Conservation (phyloP, 2,797 vertebrate genomes). For the Myotis planiceps region DNA sequence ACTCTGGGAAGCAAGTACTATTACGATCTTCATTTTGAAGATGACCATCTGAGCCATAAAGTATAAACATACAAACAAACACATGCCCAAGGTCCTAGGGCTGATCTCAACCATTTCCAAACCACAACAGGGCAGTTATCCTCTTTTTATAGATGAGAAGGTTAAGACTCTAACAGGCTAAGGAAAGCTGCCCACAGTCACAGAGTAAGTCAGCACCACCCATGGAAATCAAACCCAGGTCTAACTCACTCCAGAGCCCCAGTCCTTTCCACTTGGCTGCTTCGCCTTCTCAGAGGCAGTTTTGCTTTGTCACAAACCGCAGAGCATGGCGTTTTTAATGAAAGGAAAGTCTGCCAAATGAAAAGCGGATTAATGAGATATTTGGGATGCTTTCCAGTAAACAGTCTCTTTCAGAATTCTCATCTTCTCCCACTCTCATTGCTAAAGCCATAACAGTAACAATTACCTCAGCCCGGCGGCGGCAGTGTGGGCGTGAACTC, state of each 20-base stretch:
- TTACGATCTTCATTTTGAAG: background rate
- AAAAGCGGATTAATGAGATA: constrained; percentile 74
- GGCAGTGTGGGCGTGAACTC: constrained; percentile 25
- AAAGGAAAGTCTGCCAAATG: constrained; percentile 65
- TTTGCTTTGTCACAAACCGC: constrained; percentile 18
- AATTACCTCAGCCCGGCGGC: constrained; percentile 41
- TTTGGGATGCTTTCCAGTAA: constrained; percentile 70
- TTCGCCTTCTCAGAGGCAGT: background rate
- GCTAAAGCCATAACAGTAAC: constrained; percentile 27
- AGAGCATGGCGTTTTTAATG: constrained; percentile 52
- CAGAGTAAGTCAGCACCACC: background rate
- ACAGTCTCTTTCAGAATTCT: constrained; percentile 69
- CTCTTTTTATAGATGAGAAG: background rate
- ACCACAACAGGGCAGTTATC: background rate
- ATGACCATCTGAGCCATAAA: background rate
- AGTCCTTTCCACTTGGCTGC: background rate
- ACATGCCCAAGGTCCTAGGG: background rate
- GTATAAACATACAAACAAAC: background rate
- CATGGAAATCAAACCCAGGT: background rate
- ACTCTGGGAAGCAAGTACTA: too few species aligned
- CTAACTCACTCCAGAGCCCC: background rate
- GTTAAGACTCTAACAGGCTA: background rate
- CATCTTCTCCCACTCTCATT: constrained; percentile 69
- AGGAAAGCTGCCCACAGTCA: background rate
- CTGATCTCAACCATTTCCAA: background rate